phyloP scores from a whole-genome alignment of 2,888 invertebrate genomes.

The Nasonovia ribisnigri region DNA sequence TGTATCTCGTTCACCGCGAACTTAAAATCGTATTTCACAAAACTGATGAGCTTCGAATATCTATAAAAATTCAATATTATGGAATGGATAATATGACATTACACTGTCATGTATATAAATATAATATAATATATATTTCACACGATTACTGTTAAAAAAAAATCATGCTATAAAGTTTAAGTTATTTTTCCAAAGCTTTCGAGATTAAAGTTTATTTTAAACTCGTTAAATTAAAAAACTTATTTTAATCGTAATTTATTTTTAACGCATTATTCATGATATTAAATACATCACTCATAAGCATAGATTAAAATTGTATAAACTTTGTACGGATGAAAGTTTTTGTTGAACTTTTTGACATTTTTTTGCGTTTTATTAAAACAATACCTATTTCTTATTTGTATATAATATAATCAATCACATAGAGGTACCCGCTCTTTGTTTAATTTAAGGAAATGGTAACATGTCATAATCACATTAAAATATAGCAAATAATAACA shows the following conservation, averaged over 20 bases:
- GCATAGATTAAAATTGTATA: background rate
- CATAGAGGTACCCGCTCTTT: background rate
- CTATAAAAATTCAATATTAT: background rate
- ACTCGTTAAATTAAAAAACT: conserved; percentile 39
- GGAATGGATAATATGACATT: background rate
- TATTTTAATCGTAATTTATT: conserved; percentile 31
- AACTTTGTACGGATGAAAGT: background rate
- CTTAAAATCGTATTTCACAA: background rate
- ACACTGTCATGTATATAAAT: background rate
- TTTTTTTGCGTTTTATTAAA: background rate
- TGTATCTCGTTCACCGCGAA: background rate
- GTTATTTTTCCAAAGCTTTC: conserved; percentile 9
- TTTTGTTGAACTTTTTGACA: conserved; percentile 6
- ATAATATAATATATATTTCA: background rate
- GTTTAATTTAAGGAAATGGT: background rate
- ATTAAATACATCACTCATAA: background rate
- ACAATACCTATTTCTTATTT: conserved; percentile 2
- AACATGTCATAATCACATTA: background rate
- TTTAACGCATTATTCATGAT: conserved; percentile 9
- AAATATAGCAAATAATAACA: background rate
- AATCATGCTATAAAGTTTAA: background rate
- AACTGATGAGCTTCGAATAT: background rate
- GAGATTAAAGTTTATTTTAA: conserved; percentile 6
- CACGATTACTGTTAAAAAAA: background rate
- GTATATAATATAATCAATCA: background rate